Evolutionary conservation across 2,113 vertebrate species (phyloP), one percentile per base, ranked within the genome.

Genomic region (Cottus gobio): DNA sequence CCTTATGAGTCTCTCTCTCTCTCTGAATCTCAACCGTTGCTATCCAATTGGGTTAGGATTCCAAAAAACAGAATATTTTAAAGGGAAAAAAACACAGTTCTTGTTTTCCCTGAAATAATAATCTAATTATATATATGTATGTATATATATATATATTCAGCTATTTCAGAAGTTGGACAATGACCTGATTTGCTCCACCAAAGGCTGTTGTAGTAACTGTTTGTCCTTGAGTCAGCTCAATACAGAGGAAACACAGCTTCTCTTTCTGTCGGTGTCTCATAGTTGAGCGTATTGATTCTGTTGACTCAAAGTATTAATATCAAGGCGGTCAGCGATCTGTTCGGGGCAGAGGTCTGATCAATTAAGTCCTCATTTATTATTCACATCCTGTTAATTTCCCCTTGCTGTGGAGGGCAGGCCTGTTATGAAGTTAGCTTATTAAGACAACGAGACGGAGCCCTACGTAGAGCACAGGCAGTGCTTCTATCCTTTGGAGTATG

Each of bases 331-430:
- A 63, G 80, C 77, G 84, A 86, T 89, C 82, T 83, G 73, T 69
- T 56, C 79, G 62, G 74, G 52, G 54, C 57, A 79, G 67, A 77
- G 54, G 37, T 70, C 69, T 87, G 80, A 93, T 91, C 90, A 92
- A 92, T 92, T 90, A 89, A 86, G 64, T 67, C 68, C 80, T 90
- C 88, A 93, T 92, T 79, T 85, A 89, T 90, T 82, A 90, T 92
- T 92, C 84, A 92, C 74, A 77, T 84, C 16, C 69, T 80, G 71
- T 83, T 88, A 61, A 89, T 89, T 85, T 87, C 60, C 50, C 67
- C 68, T 46, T 61, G 60, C 65, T 24, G 62, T 63, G 34, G 44
- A 87, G 70, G 63, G 57, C 77, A 84, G 31, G 42, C 66, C 31
- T 37, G 68, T 73, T 77, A 78, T 69, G 52, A 76, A 70, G 83